These are phyloP conservation scores for Diploptera punctata DNA, from an alignment of 2,888 invertebrate species.

Conservation along the genomic window DNA sequence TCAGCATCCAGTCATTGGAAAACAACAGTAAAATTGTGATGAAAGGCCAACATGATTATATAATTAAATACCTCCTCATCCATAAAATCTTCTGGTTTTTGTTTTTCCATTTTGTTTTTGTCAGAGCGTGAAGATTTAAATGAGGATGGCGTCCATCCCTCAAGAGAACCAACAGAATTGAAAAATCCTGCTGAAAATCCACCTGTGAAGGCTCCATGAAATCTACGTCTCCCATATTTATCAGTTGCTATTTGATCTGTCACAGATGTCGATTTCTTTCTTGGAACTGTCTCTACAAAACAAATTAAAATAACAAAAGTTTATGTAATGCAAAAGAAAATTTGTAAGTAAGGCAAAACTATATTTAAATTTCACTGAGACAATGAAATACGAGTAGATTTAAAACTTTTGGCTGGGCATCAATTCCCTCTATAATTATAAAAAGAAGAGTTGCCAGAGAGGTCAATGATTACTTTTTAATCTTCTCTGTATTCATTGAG, in stretches of 20 bases:
- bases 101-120: slow-evolving; percentile 62
- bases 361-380: background rate
- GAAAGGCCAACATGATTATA: no score
- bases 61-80: slow-evolving; percentile 86
- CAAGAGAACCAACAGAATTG: slow-evolving; percentile 94
- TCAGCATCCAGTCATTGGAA: no score
- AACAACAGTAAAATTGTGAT: no score
- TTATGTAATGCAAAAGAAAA: no score
- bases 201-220: slow-evolving; percentile 99
- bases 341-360: background rate
- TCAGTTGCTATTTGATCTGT: slow-evolving; percentile 92
- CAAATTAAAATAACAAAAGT: background rate
- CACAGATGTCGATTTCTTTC: slow-evolving; percentile 78
- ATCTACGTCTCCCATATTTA: slow-evolving; percentile 85
- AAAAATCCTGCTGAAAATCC: slow-evolving; percentile 98
- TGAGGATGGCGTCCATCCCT: slow-evolving; percentile 91
- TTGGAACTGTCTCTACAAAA: slow-evolving; percentile 73
- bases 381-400: background rate
- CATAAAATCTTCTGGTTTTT: slow-evolving; percentile 94
- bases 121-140: slow-evolving; percentile 89
- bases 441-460: background rate
- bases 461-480: background rate
- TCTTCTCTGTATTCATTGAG: no score
- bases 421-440: background rate
- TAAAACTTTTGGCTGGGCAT: background rate